Evolutionary conservation across 2,888 invertebrate species (phyloP).

Genomic region (Lasiommata megera): DNA sequence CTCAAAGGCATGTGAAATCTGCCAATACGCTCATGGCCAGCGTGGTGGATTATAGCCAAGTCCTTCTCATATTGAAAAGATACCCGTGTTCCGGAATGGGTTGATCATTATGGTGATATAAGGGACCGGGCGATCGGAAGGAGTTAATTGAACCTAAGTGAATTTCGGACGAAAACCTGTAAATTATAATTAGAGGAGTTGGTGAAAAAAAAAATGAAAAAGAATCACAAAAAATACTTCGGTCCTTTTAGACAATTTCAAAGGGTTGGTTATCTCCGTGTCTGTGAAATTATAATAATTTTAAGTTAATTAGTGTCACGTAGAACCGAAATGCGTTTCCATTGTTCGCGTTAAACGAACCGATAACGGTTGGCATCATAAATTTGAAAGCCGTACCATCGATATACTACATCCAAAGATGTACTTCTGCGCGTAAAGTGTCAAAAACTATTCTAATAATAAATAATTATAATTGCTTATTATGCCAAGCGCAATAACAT

Average conservation of each 20-base stretch:
- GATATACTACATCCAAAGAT: not conserved
- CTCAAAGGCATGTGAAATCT: too few species aligned
- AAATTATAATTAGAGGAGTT: not conserved
- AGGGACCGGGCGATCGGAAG: too few species aligned
- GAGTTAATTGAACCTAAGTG: too few species aligned
- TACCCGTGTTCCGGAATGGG: too few species aligned
- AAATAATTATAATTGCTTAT: too few species aligned
- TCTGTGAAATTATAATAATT: slow-evolving; percentile 7
- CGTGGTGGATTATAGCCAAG: too few species aligned
- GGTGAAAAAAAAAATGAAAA: not conserved
- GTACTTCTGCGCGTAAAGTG: not conserved
- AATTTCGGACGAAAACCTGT: not conserved
- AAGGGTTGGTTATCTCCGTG: not conserved
- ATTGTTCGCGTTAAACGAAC: slow-evolving; percentile 15
- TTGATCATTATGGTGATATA: too few species aligned
- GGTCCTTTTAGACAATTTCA: not conserved
- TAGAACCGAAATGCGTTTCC: slow-evolving; percentile 10
- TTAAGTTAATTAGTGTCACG: slow-evolving; percentile 13
- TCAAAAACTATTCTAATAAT: too few species aligned
- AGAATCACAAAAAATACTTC: not conserved
- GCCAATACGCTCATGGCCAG: too few species aligned
- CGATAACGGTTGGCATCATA: slow-evolving; percentile 7
- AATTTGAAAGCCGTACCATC: not conserved
- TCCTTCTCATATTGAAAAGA: too few species aligned
- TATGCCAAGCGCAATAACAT: too few species aligned